Percentiles rank a stretch among this genome's conserved stretches.
These are phyloP conservation scores for Rhizomys pruinosus DNA, from an alignment of 2,113 vertebrate species.

Conservation along the genomic window DNA sequence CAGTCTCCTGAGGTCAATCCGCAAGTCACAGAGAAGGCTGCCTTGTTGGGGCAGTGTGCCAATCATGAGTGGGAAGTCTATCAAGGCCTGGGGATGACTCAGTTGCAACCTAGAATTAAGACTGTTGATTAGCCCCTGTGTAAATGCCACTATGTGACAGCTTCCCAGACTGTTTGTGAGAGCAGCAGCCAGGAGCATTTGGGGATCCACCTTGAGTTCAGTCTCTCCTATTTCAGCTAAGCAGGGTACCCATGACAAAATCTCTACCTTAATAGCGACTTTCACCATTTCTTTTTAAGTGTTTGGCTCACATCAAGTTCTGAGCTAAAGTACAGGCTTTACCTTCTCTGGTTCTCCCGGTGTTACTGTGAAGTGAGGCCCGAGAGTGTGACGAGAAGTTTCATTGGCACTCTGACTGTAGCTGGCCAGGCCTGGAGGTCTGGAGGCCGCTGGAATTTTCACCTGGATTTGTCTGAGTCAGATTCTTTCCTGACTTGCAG, in stretches of 20 bases:
- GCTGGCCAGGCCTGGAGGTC: not conserved
- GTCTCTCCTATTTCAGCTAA: not conserved
- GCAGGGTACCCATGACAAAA: not conserved
- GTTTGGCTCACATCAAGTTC: not conserved
- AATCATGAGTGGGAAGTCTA: not conserved
- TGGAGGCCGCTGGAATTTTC: not conserved
- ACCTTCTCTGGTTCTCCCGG: not conserved
- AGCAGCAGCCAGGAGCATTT: not conserved
- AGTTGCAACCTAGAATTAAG: slow-evolving; percentile 68
- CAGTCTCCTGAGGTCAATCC: slow-evolving; percentile 55
- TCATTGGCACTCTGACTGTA: not conserved
- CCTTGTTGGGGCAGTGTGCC: not conserved
- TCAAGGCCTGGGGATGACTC: not conserved
- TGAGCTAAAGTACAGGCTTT: not conserved
- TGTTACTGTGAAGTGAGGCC: not conserved
- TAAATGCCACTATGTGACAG: not conserved
- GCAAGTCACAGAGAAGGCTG: slow-evolving; percentile 27
- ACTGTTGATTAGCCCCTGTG: slow-evolving; percentile 26
- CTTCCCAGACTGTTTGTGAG: slow-evolving; percentile 6
- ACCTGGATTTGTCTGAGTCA: not conserved
- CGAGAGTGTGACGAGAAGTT: too few species aligned
- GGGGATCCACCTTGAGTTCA: not conserved
- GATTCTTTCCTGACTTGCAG: not conserved
- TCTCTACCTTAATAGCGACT: not conserved
- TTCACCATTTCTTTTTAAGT: not conserved